phyloP scores from a whole-genome alignment of 2,797 vertebrate species.

The Valencia hispanica region DNA sequence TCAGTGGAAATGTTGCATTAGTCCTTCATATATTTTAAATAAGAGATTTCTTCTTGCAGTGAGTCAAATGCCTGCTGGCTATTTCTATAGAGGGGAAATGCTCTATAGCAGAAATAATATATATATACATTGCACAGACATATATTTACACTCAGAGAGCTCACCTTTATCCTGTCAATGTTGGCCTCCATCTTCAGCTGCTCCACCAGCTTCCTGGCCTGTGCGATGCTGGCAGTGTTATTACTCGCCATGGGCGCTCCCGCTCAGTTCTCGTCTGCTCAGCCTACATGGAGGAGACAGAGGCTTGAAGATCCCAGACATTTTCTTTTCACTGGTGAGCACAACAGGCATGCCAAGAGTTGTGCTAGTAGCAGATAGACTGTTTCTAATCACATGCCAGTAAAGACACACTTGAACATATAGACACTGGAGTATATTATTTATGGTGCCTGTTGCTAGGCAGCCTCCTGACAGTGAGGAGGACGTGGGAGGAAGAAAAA shows the following conservation, averaged over 20 bases:
- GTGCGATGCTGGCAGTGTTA: conserved; percentile 93
- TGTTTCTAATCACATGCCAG: conserved; percentile 53
- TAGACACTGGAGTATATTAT: conserved; percentile 58
- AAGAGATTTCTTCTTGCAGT: background rate
- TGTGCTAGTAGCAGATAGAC: conserved; percentile 35
- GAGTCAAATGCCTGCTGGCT: background rate
- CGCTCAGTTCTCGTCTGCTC: conserved; percentile 40
- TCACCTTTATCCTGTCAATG: conserved; percentile 98
- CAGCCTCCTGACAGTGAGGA: conserved; percentile 61
- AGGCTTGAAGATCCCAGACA: conserved; percentile 36
- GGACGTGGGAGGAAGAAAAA: conserved; percentile 42
- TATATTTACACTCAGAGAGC: background rate
- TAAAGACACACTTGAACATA: conserved; percentile 19
- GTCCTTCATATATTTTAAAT: no score
- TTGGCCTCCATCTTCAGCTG: conserved; percentile 99
- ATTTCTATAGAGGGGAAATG: no score
- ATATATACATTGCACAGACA: background rate
- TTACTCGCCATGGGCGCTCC: conserved; percentile 91
- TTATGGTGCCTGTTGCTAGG: conserved; percentile 77
- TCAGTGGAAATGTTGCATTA: background rate
- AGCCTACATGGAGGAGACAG: conserved; percentile 37
- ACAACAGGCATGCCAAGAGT: conserved; percentile 31
- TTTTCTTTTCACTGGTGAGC: conserved; percentile 6
- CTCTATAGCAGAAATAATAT: background rate
- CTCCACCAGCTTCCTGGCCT: conserved; percentile 85